Percentiles rank a stretch among this genome's conserved stretches.
Evolutionary conservation across 2,888 invertebrate species (phyloP).

Genomic region (Diarsia dahlii): DNA sequence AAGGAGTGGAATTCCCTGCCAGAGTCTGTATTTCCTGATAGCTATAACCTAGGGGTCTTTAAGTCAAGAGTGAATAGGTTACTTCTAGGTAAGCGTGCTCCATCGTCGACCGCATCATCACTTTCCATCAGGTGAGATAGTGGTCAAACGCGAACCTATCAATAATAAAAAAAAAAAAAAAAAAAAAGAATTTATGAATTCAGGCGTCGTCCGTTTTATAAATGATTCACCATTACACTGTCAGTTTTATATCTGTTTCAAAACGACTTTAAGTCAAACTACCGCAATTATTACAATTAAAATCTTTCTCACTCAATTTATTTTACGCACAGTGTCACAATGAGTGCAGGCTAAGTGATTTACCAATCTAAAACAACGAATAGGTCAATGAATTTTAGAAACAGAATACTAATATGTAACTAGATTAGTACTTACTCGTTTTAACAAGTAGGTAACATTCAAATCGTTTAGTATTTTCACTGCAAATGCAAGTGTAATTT

Average conservation of each 20-base stretch:
- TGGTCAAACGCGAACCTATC: too few species aligned
- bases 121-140: too few species aligned
- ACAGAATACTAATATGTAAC: not conserved
- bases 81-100: too few species aligned
- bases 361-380: not conserved
- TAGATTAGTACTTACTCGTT: not conserved
- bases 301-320: not conserved
- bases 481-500: constrained; percentile 22
- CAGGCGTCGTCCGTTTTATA: not conserved
- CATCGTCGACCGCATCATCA: too few species aligned
- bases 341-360: not conserved
- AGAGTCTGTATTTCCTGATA: too few species aligned
- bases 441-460: constrained; percentile 7
- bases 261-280: not conserved
- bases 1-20: too few species aligned
- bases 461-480: constrained; percentile 35
- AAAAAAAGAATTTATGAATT: not conserved
- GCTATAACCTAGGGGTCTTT: too few species aligned
- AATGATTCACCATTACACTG: not conserved
- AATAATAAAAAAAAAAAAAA: too few species aligned
- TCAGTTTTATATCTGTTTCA: not conserved
- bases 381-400: not conserved
- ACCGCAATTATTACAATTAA: not conserved
- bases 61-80: too few species aligned
- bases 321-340: not conserved